Evolutionary conservation across 1,140 invertebrate species (phyloP), one percentile per base, ranked within the genome.

Genomic region (Lepidurus arcticus): DNA sequence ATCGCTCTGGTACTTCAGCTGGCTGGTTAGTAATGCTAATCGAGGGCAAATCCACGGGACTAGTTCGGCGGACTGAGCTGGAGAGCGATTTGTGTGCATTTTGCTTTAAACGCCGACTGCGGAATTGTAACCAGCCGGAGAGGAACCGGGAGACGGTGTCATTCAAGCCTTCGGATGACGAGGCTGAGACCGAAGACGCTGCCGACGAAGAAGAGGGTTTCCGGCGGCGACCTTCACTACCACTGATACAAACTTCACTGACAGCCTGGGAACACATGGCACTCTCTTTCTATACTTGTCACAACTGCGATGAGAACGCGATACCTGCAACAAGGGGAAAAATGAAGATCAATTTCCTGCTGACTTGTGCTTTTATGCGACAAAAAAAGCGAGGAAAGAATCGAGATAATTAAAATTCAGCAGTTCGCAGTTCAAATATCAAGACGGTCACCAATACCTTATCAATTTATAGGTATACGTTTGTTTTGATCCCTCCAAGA

Each of bases 201-300:
- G 7, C 53, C 53, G 53, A 65, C 6, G 21, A 65, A 13, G 53
- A 65, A 7, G 53, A 65, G 53, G 53, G n/a, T 65, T 65, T 65
- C 16, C 53, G 53, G 53, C 53, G 53, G 53, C n/a, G 53, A 21
- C 53, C 53, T 9, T 65, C 53, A 6, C n/a, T 7, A 16, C 53
- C 53, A 21, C 53, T 65, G 53, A 65, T 21, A 65, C 53, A 65
- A 65, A 65, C 53, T 65, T 65, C 53, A 65, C 53, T 65, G 16
- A 65, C 53, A 65, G 53, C 53, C 53, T 65, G 53, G 53, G 53
- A 65, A 65, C 53, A 65, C 53, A 65, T 65, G 53, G 53, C 53
- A 65, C 53, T 65, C 53, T 65, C 53, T 65, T 21, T 65, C 53
- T 65, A 65, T 65, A 65, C 53, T 65, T 65, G n/a, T 65, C 53